Evolutionary conservation across 1,140 invertebrate species (phyloP).

Genomic region (Ruditapes philippinarum): DNA sequence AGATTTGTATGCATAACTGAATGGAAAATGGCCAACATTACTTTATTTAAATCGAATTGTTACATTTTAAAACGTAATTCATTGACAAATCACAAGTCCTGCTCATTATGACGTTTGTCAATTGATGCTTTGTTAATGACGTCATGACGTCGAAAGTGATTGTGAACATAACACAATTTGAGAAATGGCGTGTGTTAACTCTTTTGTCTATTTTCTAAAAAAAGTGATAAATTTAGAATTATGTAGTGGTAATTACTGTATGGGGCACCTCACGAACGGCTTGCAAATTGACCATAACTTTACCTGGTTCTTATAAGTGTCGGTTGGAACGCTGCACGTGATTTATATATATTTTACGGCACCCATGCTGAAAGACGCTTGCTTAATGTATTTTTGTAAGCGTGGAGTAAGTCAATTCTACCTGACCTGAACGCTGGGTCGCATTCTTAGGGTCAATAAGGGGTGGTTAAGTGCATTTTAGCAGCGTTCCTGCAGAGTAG

Average conservation of each 20-base stretch:
- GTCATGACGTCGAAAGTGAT: too few species aligned
- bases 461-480: constrained; percentile 37
- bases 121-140: too few species aligned
- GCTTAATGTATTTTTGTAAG: constrained; percentile 44
- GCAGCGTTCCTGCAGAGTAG: constrained; percentile 1
- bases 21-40: too few species aligned
- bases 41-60: too few species aligned
- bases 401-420: constrained; percentile 21
- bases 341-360: constrained; percentile 42
- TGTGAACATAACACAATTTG: too few species aligned
- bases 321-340: neutral
- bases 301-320: constrained; percentile 22
- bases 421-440: constrained; percentile 46
- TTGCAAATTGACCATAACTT: constrained; percentile 37
- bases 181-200: too few species aligned
- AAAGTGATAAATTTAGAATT: neutral
- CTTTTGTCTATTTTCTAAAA: too few species aligned
- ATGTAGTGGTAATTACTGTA: neutral
- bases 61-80: too few species aligned
- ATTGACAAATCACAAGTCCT: too few species aligned
- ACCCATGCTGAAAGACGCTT: constrained; percentile 35
- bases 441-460: constrained; percentile 20
- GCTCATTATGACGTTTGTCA: too few species aligned
- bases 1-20: too few species aligned
- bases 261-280: neutral